Evolutionary conservation across 2,888 invertebrate species (phyloP).

Genomic region (Phyto melanocephala): DNA sequence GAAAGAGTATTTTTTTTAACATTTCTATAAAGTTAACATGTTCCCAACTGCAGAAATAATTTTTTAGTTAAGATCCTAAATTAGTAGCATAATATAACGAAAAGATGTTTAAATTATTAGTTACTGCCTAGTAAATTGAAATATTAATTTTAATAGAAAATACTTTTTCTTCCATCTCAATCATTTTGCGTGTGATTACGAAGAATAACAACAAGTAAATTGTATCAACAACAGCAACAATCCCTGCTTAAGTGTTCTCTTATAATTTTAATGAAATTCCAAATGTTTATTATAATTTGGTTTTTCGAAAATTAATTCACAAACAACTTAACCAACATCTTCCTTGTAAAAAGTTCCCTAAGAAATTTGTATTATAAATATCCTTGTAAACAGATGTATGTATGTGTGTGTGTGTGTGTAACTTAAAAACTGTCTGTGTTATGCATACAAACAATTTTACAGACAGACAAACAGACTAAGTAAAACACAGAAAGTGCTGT

Average conservation of each 20-base stretch:
- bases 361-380: background rate
- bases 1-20: no score
- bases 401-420: constrained; percentile 24
- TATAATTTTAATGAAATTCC: constrained; percentile 32
- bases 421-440: constrained; percentile 27
- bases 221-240: background rate
- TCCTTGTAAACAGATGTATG: background rate
- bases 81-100: no score
- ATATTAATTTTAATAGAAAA: no score
- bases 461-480: background rate
- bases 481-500: background rate
- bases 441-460: background rate
- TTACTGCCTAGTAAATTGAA: no score
- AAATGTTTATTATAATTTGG: constrained; percentile 31
- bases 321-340: constrained; percentile 12
- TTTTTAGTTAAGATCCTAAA: no score
- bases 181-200: no score
- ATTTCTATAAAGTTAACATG: no score
- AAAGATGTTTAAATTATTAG: no score
- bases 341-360: constrained; percentile 12
- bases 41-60: no score
- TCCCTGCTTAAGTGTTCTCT: background rate
- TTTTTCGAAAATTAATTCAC: constrained; percentile 19
- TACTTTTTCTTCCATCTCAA: no score
- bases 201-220: no score